Conservation (phyloP, 2,888 invertebrate species). For the Globia sparganii region DNA sequence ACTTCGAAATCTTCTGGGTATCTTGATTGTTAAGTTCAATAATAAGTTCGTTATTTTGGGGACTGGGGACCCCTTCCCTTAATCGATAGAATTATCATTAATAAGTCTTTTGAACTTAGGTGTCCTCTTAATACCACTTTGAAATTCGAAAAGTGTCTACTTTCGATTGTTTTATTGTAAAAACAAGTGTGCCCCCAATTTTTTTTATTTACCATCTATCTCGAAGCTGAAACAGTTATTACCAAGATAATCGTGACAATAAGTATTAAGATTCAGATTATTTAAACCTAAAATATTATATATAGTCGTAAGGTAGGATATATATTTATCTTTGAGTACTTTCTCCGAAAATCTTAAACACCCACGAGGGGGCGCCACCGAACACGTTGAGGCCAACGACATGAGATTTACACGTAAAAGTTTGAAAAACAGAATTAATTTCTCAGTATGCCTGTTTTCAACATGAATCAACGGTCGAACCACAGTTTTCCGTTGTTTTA, state of each 20-base stretch:
- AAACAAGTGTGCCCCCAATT: no score
- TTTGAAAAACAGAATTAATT: slow-evolving; percentile 14
- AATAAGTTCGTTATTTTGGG: slow-evolving; percentile 36
- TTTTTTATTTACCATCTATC: no score
- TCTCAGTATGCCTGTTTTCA: slow-evolving; percentile 32
- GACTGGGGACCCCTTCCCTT: background rate
- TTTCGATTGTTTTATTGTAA: background rate
- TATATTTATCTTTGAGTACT: no score
- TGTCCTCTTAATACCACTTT: background rate
- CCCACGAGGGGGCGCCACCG: no score
- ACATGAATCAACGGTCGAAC: slow-evolving; percentile 45
- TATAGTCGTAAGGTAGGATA: no score
- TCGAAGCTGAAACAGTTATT: no score
- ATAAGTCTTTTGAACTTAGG: slow-evolving; percentile 13
- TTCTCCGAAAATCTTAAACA: no score
- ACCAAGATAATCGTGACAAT: no score
- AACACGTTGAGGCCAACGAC: no score
- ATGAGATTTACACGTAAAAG: background rate
- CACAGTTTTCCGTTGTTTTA: slow-evolving; percentile 50
- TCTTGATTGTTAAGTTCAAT: slow-evolving; percentile 61
- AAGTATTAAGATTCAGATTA: no score
- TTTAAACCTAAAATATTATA: no score
- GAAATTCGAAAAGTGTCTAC: background rate
- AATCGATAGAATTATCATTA: slow-evolving; percentile 11
- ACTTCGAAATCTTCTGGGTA: slow-evolving; percentile 47